Base-by-base conservation (phyloP, 2,888 invertebrate genomes). In the Cloeon dipterum region DNA sequence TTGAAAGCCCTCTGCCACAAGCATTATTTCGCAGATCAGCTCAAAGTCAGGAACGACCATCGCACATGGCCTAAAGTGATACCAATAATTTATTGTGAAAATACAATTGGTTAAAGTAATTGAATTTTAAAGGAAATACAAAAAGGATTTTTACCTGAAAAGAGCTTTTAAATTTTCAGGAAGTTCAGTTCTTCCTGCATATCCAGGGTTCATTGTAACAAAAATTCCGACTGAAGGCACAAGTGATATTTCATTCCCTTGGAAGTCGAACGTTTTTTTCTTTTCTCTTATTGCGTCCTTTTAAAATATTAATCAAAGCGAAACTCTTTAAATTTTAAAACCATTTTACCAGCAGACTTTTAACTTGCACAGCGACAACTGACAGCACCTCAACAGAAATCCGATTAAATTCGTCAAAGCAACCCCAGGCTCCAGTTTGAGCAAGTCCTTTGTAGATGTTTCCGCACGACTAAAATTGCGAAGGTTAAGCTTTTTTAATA, bases 1-100 rank as follows among this genome's bases (percentile, higher is more conserved):
- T 51, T 86, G 75, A 56, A 93, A 89, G 26, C 89, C 93, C 59
- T 93, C 91, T 4, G 88, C 86, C 11, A 88, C 86, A 61, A 93
- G 68, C 88, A 91, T 91, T 54, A 93, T 93, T 63, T 93, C 91
- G 57, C 86, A 86, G 54, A 93, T 93, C 49, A 93, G 55, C 47
- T 88, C 91, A 57, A 89, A 88, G 58, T 93, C 93, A 1, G 93
- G 93, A 11, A 93, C 91, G 10, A 93, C 89, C 93, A 93, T 93
- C 39, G 91, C 91, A 54, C 91, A 93, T 1, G 93, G 91, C 50
- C 91, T 78, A 34, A 37, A 20, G 25, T 35, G 38, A 26, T 11
- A 5, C 8, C 16, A 32, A 13, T 16, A 11, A 8, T 11, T 16
- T 3, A 32, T 3, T 11, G 13, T 8, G 13, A 11, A 19, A 11